Evolutionary conservation across 2,888 invertebrate genomes (phyloP).

Genomic region (Ormyrus rosae): DNA sequence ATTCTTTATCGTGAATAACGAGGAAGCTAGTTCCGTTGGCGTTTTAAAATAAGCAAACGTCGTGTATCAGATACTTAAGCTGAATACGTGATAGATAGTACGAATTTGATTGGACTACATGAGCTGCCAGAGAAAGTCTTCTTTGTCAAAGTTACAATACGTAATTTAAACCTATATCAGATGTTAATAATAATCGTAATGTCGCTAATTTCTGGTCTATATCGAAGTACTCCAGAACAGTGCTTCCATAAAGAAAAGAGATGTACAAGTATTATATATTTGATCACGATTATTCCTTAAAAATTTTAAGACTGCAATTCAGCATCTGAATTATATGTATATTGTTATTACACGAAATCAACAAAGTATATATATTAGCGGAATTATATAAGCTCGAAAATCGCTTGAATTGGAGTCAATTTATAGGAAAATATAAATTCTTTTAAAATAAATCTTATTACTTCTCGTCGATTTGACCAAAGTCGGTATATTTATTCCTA

Average conservation of each 20-base stretch:
- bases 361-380: too few species aligned
- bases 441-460: not conserved
- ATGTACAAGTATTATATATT: slow-evolving; percentile 24
- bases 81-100: not conserved
- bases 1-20: not conserved
- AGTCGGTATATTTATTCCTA: not conserved
- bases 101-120: slow-evolving; percentile 32
- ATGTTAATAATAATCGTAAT: slow-evolving; percentile 40
- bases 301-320: slow-evolving; percentile 40
- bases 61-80: slow-evolving; percentile 4
- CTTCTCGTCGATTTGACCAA: not conserved
- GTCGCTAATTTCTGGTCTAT: slow-evolving; percentile 21
- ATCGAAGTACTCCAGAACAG: slow-evolving; percentile 41
- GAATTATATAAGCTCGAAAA: too few species aligned
- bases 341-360: too few species aligned
- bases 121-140: slow-evolving; percentile 42
- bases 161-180: slow-evolving; percentile 16
- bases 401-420: too few species aligned
- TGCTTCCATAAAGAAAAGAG: slow-evolving; percentile 37
- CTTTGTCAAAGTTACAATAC: slow-evolving; percentile 18
- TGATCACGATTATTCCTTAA: slow-evolving; percentile 30
- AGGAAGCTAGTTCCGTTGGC: slow-evolving; percentile 1
- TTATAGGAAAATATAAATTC: not conserved
- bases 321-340: slow-evolving; percentile 12
- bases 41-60: slow-evolving; percentile 17